These are phyloP conservation scores for Allygus modestus DNA, from an alignment of 2,888 invertebrate species.

Conservation along the genomic window DNA sequence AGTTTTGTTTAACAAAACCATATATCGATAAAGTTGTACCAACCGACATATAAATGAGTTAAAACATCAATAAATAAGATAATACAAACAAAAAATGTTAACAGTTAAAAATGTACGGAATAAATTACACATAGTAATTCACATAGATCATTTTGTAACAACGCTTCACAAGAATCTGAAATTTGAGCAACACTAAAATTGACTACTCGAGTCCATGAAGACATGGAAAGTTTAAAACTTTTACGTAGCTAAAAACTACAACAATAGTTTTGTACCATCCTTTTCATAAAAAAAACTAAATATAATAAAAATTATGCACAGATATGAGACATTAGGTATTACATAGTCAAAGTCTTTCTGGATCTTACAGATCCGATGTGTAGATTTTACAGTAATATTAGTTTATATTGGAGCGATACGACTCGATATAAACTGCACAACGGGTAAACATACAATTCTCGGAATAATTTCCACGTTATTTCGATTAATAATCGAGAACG, in stretches of 20 bases:
- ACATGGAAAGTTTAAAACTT: neutral
- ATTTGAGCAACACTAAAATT: slow-evolving; percentile 57
- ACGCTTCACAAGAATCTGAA: neutral
- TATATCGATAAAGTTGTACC: neutral
- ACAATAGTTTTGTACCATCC: slow-evolving; percentile 17
- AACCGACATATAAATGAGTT: neutral
- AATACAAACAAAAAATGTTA: neutral
- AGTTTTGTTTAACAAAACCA: slow-evolving; percentile 41
- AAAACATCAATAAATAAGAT: neutral
- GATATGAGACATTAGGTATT: neutral
- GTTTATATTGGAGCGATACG: neutral
- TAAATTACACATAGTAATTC: neutral
- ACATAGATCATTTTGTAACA: slow-evolving; percentile 20
- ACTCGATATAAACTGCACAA: neutral
- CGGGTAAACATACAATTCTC: neutral
- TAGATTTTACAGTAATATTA: neutral
- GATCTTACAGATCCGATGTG: slow-evolving; percentile 12
- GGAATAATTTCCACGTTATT: neutral
- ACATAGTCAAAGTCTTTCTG: neutral
- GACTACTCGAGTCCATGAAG: slow-evolving; percentile 30
- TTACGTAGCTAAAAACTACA: slow-evolving; percentile 26
- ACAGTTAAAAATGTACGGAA: neutral
- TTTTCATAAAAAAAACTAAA: neutral
- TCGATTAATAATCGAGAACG: neutral
- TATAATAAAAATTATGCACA: neutral